Base-by-base conservation (phyloP, 2,113 vertebrate genomes). In the Anhinga anhinga region DNA sequence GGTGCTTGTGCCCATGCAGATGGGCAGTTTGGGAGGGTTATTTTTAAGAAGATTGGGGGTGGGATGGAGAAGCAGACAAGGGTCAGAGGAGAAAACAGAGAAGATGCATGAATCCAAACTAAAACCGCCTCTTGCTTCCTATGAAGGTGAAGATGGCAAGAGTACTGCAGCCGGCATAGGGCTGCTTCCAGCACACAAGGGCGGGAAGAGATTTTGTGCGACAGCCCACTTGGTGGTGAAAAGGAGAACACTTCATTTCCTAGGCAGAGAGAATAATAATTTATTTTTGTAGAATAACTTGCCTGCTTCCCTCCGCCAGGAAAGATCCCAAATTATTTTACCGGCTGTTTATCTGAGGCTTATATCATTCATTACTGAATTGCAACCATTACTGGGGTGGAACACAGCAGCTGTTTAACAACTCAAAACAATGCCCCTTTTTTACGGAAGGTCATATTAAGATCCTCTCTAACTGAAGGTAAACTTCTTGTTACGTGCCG, bases 291-390 rank as follows among this genome's bases (percentile, higher is more conserved):
- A 90, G 88, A 89, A 52, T 82, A 91, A 79, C 67, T 76, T 80
- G 93, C 95, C 76, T 81, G 55, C 71, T 93, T 90, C 49, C 87
- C 66, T 53, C 65, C 1, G 1, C 82, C 79, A 80, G 95, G 91
- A 97, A 96, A 88, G 79, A 86, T 93, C 95, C 79, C 85, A 94
- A 74, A 97, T 95, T 93, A 94, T 93, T 96, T 96, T 96, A 96
- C 93, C 92, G 2, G 82, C 80, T 96, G 88, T 86, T 95, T 90
- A 84, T 81, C 86, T 87, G 70, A 81, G 56, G 61, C 22, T 71
- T 53, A 76, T 63, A 91, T 91, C 93, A 93, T 96, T 96, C 85
- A 53, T 67, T 77, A 23, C 82, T 87, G 93, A 96, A 97, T 71
- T 81, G 74, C 82, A 96, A 40, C 86, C 67, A 78, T 93, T 74